Base-by-base conservation (phyloP, 2,888 invertebrate species). In the Anticlea derivata region DNA sequence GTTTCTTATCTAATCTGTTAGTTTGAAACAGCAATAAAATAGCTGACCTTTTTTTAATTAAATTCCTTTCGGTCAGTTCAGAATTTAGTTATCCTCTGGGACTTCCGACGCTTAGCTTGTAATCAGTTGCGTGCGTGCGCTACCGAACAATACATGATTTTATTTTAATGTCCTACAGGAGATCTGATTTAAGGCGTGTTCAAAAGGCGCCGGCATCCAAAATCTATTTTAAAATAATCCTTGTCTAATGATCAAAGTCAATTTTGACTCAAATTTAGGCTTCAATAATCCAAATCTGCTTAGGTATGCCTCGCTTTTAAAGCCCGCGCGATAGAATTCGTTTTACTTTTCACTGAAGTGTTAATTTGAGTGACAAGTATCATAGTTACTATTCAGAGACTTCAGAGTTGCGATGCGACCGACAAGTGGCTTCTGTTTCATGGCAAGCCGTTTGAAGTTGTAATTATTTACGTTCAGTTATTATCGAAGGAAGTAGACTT, bases 401-500 rank as follows among this genome's bases (percentile, higher is more conserved):
- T 27, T 12, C 30, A 10, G 10, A 40, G 8, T 11, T 27, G 34
- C 6, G 20, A 31, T 35, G n/a, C 10, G 3, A 11, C 20, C n/a
- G 35, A 22, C 22, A 11, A 29, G 20, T 35, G 10, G 20, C 24
- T 45, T 34, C 31, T 22, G 44, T 45, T 38, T 50, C 22, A 30
- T 8, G 27, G n/a, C 22, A 40, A 46, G 33, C 33, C 46, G 53
- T 58, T 60, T 61, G 56, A 58, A 29, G 58, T 50, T 44, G 37
- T 45, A 51, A 55, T 56, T 61, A 61, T 56, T 58, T 56, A 54
- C 47, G 56, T 51, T 60, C 40, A 34, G 44, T 55, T 55, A 53
- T 53, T 51, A 55, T 50, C 40, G 45, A 31, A 43, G 39, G 44
- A 51, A 58, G 55, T 44, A 44, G 41, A 57, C 49, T 55, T 59